Conservation (phyloP, 2,888 invertebrate species). For the Dynastes tityus region DNA sequence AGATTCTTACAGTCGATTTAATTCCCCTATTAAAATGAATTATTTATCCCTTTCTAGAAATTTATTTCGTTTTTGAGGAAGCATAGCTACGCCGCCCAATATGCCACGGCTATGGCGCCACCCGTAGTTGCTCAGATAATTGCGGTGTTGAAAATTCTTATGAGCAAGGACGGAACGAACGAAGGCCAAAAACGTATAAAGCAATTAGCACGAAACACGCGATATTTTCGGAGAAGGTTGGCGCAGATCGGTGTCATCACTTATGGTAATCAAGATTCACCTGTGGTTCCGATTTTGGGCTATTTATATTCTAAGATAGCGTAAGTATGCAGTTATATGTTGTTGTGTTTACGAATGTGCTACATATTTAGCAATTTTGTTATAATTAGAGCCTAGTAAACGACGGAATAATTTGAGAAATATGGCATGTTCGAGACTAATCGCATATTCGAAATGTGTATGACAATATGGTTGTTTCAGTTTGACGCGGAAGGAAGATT, state of each 20-base stretch:
- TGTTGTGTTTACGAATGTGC: no score
- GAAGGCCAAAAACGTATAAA: slow-evolving; percentile 79
- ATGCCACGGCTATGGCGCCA: slow-evolving; percentile 92
- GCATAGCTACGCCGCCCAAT: slow-evolving; percentile 88
- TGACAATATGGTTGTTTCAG: no score
- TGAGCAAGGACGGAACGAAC: slow-evolving; percentile 86
- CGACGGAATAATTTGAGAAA: no score
- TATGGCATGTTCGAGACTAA: no score
- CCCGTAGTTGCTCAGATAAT: slow-evolving; percentile 93
- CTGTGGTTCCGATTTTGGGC: slow-evolving; percentile 96
- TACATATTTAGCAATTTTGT: no score
- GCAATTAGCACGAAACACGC: slow-evolving; percentile 85
- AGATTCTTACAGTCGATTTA: slow-evolving; percentile 1
- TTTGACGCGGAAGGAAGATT: no score
- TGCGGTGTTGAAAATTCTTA: slow-evolving; percentile 89
- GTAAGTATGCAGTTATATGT: slow-evolving; percentile 71
- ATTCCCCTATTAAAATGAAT: no score
- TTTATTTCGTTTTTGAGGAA: slow-evolving; percentile 84
- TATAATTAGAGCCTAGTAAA: no score
- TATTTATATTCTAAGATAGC: slow-evolving; percentile 96
- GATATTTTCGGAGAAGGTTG: slow-evolving; percentile 85
- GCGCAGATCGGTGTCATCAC: slow-evolving; percentile 93
- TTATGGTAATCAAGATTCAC: slow-evolving; percentile 94
- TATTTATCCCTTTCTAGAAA: slow-evolving; percentile 68
- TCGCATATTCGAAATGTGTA: no score